A percentile compares a stretch with the other conserved stretches of the same genome.
phyloP scores from a whole-genome alignment of 2,797 vertebrate genomes.

The Typhlichthys eigenmanni region DNA sequence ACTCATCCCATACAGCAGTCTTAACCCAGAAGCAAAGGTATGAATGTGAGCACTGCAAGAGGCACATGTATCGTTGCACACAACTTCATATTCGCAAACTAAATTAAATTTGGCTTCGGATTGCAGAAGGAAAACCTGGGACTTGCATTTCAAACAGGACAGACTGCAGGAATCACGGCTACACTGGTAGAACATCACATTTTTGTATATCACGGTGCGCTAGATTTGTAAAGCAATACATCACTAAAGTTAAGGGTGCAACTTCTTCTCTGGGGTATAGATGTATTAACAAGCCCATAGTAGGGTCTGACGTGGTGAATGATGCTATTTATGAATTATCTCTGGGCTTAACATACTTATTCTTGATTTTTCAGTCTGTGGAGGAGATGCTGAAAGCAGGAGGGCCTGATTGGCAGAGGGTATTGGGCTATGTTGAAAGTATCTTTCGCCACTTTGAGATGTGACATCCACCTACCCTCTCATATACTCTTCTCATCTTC shows the following conservation, averaged over 20 bases:
- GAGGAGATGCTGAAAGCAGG: slow-evolving; percentile 76
- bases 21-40: slow-evolving; percentile 75
- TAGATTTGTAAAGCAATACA: too few relatives aligned
- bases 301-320: neutral
- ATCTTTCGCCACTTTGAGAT: slow-evolving; percentile 82
- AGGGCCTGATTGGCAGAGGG: slow-evolving; percentile 81
- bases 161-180: slow-evolving; percentile 69
- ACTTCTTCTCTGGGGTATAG: too few relatives aligned
- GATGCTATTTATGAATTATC: neutral
- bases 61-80: neutral
- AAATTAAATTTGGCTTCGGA: slow-evolving; percentile 9
- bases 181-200: slow-evolving; percentile 66
- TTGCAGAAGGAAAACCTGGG: slow-evolving; percentile 73
- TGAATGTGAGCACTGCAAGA: neutral
- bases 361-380: slow-evolving; percentile 54
- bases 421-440: slow-evolving; percentile 77
- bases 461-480: slow-evolving; percentile 46
- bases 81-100: neutral
- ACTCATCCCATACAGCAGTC: slow-evolving; percentile 68
- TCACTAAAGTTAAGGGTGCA: too few relatives aligned
- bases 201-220: neutral
- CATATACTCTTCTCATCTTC: neutral
- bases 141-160: slow-evolving; percentile 76
- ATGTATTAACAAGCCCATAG: too few relatives aligned
- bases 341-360: neutral